Evolutionary conservation across 2,888 invertebrate species (phyloP).

Genomic region (Pachydiplax longipennis): DNA sequence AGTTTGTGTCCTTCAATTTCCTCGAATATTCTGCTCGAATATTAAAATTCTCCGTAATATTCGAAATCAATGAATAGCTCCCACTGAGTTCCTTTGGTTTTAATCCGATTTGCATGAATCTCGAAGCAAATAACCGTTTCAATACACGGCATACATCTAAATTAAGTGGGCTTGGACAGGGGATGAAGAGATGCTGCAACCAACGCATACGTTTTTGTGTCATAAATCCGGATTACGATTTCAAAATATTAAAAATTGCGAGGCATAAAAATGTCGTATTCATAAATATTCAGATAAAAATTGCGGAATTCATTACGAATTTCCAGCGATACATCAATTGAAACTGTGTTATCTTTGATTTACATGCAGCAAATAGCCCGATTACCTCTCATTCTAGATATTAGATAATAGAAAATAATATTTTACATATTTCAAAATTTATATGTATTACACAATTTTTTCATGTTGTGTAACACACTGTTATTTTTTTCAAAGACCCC

Average conservation of each 20-base stretch:
- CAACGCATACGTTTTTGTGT: background rate
- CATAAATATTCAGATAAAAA: too few relatives aligned
- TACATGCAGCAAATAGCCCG: too few relatives aligned
- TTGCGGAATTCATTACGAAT: too few relatives aligned
- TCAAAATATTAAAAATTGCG: background rate
- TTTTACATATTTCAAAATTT: too few relatives aligned
- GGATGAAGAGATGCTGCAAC: background rate
- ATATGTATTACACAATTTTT: too few relatives aligned
- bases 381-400: too few relatives aligned
- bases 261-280: too few relatives aligned
- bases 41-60: background rate
- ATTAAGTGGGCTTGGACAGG: background rate
- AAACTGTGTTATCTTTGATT: too few relatives aligned
- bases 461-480: too few relatives aligned
- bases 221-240: background rate
- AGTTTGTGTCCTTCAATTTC: background rate
- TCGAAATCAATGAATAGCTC: slow-evolving; percentile 9
- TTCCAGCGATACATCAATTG: too few relatives aligned
- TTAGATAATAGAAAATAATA: too few relatives aligned
- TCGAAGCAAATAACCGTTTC: slow-evolving; percentile 3
- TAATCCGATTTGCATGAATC: slow-evolving; percentile 26
- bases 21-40: background rate
- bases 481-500: too few relatives aligned
- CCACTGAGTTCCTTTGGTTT: background rate
- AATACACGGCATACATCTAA: slow-evolving; percentile 7